A percentile compares a stretch with the other conserved stretches of the same genome.
These are phyloP conservation scores for Pedetes capensis DNA, from an alignment of 2,113 vertebrate species.

Conservation along the genomic window DNA sequence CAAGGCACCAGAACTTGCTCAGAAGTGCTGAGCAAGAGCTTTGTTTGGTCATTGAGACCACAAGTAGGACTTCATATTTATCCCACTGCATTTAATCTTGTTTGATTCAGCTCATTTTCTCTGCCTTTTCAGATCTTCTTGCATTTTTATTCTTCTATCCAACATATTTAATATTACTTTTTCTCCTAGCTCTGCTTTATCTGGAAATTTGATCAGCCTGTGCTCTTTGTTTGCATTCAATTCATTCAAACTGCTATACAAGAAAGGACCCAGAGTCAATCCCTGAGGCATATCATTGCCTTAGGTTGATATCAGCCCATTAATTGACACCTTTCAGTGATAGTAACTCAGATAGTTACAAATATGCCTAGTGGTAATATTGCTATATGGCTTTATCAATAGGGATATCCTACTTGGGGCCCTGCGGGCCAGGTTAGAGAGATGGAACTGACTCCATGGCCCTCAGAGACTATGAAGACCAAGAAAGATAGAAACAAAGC, in stretches of 20 bases:
- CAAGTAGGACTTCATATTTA: not conserved
- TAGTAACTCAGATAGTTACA: not conserved
- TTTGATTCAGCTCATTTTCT: slow-evolving; percentile 2
- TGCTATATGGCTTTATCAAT: not conserved
- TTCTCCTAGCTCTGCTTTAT: not conserved
- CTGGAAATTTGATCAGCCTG: not conserved
- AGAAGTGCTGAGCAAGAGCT: not conserved
- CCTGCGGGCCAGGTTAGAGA: not conserved
- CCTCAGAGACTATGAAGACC: not conserved
- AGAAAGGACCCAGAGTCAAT: not conserved
- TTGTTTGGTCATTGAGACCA: not conserved
- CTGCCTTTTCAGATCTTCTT: not conserved
- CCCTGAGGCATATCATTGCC: not conserved
- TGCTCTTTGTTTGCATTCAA: not conserved
- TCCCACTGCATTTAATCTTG: not conserved
- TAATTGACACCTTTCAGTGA: not conserved
- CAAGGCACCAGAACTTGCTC: not conserved
- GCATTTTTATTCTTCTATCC: not conserved
- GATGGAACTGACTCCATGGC: not conserved
- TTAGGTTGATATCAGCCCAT: not conserved
- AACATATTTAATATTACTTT: not conserved
- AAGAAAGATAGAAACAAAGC: not conserved
- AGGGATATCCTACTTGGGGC: not conserved
- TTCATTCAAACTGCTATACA: not conserved
- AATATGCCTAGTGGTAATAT: not conserved